phyloP scores from a whole-genome alignment of 2,888 invertebrate genomes.

The Lamellibrachia columna region DNA sequence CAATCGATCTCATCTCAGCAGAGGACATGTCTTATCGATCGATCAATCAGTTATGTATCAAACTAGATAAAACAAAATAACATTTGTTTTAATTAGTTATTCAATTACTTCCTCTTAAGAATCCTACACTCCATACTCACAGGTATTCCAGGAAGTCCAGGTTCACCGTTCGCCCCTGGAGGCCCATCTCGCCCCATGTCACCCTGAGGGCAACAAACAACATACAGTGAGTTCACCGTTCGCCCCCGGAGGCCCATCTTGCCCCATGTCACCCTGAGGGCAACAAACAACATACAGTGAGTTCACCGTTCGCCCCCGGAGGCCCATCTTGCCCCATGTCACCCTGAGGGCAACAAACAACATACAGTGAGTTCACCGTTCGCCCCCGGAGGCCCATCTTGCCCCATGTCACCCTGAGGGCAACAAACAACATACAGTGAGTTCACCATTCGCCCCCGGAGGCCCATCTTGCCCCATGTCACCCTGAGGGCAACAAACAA shows the following conservation, averaged over 20 bases:
- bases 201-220: not conserved
- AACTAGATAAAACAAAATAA: not conserved
- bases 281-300: too few species aligned
- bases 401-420: not conserved
- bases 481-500: not conserved
- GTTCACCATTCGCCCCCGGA: too few species aligned
- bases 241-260: slow-evolving; percentile 37
- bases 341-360: not conserved
- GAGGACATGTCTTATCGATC: not conserved
- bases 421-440: not conserved
- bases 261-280: not conserved
- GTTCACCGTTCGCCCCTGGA: slow-evolving; percentile 49
- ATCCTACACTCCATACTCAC: slow-evolving; percentile 30
- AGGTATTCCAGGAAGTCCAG: slow-evolving; percentile 43
- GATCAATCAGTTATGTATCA: not conserved
- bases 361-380: slow-evolving; percentile 45
- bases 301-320: slow-evolving; percentile 49
- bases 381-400: slow-evolving; percentile 37
- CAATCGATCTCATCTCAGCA: not conserved
- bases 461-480: too few species aligned
- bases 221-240: slow-evolving; percentile 45
- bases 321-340: slow-evolving; percentile 27
- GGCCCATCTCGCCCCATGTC: slow-evolving; percentile 28
- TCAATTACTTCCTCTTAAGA: not conserved
- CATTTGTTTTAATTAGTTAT: not conserved